phyloP scores from a whole-genome alignment of 2,797 vertebrate species.

The Chaetodon trifasciatus region DNA sequence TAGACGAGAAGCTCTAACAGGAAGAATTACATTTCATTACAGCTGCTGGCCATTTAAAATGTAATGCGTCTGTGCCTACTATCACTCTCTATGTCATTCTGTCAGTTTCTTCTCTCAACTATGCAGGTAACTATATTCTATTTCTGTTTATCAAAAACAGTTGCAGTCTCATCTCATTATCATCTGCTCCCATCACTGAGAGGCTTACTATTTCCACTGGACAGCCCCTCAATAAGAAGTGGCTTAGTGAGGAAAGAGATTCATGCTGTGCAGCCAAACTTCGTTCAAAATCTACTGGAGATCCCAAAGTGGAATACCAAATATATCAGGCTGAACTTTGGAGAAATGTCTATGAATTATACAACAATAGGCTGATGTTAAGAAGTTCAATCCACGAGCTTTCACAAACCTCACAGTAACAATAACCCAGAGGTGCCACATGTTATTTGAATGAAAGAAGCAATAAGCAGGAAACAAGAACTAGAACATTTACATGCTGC shows the following conservation, averaged over 20 bases:
- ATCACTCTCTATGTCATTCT: too few relatives aligned
- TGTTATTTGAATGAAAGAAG: slow-evolving; percentile 22
- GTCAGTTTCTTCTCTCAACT: not conserved
- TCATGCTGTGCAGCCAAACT: too few relatives aligned
- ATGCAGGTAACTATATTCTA: not conserved
- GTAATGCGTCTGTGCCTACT: not conserved
- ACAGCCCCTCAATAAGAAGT: not conserved
- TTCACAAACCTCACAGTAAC: not conserved
- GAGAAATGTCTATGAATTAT: too few relatives aligned
- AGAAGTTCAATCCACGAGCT: not conserved
- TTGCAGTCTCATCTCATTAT: not conserved
- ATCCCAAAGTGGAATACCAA: too few relatives aligned
- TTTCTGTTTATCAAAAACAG: not conserved
- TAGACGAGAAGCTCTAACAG: slow-evolving; percentile 19
- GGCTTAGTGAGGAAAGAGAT: too few relatives aligned
- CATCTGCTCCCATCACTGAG: not conserved
- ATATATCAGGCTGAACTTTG: too few relatives aligned
- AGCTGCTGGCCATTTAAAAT: not conserved
- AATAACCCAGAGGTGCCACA: not conserved
- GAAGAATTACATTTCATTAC: slow-evolving; percentile 30
- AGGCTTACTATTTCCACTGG: not conserved
- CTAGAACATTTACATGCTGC: slow-evolving; percentile 8
- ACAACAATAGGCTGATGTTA: too few relatives aligned
- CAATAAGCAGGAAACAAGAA: slow-evolving; percentile 39
- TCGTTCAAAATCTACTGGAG: too few relatives aligned